Conservation (phyloP, 1,140 invertebrate genomes). For the Drosophila aff. region DNA sequence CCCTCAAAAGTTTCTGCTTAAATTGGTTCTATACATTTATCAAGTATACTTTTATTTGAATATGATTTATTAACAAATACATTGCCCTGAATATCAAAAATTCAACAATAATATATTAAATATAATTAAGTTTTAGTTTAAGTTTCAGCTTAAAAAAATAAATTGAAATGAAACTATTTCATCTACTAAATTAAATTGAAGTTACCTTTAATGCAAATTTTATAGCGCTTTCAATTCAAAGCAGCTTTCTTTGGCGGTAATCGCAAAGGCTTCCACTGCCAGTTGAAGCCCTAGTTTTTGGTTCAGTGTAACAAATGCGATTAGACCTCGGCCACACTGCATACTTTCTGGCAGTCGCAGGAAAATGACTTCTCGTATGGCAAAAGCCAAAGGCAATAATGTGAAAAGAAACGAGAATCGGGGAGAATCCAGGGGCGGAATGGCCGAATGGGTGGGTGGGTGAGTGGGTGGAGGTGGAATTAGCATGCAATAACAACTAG, state of each 20-base stretch:
- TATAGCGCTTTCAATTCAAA: background rate
- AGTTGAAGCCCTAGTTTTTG: background rate
- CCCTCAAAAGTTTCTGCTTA: too few species aligned
- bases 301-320: conserved; percentile 61
- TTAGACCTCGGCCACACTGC: conserved; percentile 60
- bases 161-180: background rate
- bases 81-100: too few species aligned
- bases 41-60: too few species aligned
- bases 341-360: conserved; percentile 59
- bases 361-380: conserved; percentile 50
- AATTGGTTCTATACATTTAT: too few species aligned
- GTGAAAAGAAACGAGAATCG: conserved; percentile 18
- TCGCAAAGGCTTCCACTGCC: background rate
- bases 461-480: conserved; percentile 40
- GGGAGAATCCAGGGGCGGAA: conserved; percentile 5
- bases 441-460: conserved; percentile 5
- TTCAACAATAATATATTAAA: too few species aligned
- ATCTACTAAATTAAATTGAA: background rate
- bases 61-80: background rate
- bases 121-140: too few species aligned
- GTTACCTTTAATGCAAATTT: too few species aligned
- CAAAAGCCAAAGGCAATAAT: conserved; percentile 42
- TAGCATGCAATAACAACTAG: conserved; percentile 74
- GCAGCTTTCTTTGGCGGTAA: background rate
- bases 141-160: too few species aligned